Conservation (phyloP, 2,888 invertebrate genomes). For the Drosophila ezoana region DNA sequence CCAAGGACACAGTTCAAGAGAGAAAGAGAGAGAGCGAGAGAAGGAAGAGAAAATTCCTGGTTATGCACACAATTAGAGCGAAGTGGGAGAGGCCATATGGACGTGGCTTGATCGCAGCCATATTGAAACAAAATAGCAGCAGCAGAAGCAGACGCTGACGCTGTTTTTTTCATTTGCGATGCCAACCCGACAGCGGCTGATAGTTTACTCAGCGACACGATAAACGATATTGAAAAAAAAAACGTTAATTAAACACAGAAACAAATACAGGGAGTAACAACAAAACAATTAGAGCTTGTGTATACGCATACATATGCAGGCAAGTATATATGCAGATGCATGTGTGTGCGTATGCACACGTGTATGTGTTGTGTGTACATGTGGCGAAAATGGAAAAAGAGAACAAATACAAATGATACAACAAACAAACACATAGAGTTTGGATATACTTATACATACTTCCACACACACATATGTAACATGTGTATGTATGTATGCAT, state of each 20-base stretch:
- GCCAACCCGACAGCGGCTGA: conserved; percentile 56
- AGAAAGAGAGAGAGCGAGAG: not conserved
- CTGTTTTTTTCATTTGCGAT: conserved; percentile 47
- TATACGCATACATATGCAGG: conserved; percentile 11
- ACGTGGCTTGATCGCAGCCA: conserved; percentile 73
- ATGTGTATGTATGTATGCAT: conserved; percentile 3
- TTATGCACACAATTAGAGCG: conserved; percentile 6
- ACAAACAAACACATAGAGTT: conserved; percentile 13
- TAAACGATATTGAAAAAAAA: conserved; percentile 62
- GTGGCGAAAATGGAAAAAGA: conserved; percentile 4
- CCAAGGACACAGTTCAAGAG: conserved; percentile 15
- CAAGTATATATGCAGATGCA: not conserved
- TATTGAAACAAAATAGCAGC: conserved; percentile 46
- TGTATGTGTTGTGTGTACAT: not conserved
- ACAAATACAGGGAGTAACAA: conserved; percentile 55
- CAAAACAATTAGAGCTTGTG: conserved; percentile 66
- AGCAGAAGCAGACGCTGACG: conserved; percentile 26
- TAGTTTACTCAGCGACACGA: conserved; percentile 43
- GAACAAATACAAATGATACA: conserved; percentile 28
- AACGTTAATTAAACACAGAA: conserved; percentile 70
- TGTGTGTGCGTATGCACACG: not conserved
- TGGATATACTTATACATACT: not conserved
- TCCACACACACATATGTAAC: not conserved
- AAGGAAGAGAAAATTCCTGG: not conserved
- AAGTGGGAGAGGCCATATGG: conserved; percentile 12